Evolutionary conservation across 2,113 vertebrate species (phyloP).

Genomic region (Toxotes chatareus): DNA sequence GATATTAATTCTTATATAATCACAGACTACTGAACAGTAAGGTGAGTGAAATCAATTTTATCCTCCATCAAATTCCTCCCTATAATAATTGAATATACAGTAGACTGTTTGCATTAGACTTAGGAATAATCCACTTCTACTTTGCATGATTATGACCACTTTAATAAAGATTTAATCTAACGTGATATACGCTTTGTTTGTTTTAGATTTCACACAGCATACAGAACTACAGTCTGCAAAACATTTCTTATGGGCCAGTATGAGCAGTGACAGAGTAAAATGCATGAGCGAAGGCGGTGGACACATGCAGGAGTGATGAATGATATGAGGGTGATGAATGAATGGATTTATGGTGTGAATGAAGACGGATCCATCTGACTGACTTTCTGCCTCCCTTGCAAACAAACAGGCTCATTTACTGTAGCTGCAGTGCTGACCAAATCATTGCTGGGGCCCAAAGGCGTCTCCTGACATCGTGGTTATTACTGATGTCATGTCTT

Average conservation of each 20-base stretch:
- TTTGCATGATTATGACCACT: not conserved
- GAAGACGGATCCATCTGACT: not conserved
- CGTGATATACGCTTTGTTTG: not conserved
- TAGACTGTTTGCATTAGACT: not conserved
- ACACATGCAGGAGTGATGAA: not conserved
- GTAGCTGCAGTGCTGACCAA: conserved; percentile 35
- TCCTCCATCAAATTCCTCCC: not conserved
- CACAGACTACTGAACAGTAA: not conserved
- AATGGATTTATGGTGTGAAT: conserved; percentile 24
- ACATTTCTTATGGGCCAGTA: not conserved
- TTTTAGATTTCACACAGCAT: not conserved
- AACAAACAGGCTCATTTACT: conserved; percentile 16
- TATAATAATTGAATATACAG: not conserved
- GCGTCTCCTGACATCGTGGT: conserved; percentile 29
- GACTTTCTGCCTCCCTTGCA: not conserved
- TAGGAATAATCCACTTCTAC: not conserved
- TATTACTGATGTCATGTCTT: conserved; percentile 43
- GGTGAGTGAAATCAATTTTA: conserved; percentile 20
- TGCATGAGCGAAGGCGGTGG: not conserved
- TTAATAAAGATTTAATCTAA: not conserved
- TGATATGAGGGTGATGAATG: conserved; percentile 7
- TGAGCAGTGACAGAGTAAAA: not conserved
- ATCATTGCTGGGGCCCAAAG: conserved; percentile 32
- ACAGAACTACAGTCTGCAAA: no score
- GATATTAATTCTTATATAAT: no score